phyloP scores from a whole-genome alignment of 2,797 vertebrate genomes.

The Danio albolineatus region DNA sequence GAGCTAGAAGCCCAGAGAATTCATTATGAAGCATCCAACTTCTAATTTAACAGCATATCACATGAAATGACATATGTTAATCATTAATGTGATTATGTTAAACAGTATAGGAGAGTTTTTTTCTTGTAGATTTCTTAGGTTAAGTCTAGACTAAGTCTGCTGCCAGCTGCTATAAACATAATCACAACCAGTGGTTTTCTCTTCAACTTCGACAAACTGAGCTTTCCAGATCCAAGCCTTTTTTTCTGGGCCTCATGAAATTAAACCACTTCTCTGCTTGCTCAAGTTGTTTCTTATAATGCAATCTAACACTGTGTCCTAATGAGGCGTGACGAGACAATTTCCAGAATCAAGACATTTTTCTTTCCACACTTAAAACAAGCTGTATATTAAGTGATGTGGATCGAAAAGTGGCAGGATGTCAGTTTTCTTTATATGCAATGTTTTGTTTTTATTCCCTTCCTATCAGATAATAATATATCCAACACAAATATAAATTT shows the following conservation, averaged over 20 bases:
- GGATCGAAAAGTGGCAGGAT: neutral
- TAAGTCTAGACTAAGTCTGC: conserved; percentile 6
- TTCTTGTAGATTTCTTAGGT: conserved; percentile 3
- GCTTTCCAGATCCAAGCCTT: neutral
- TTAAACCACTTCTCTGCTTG: neutral
- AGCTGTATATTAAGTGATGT: neutral
- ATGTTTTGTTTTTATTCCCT: neutral
- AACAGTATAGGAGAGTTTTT: neutral
- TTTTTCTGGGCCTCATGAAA: neutral
- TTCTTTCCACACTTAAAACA: neutral
- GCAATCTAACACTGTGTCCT: neutral
- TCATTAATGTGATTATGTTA: neutral
- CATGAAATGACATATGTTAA: neutral
- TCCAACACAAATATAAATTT: neutral
- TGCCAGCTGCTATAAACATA: conserved; percentile 16
- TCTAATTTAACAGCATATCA: neutral
- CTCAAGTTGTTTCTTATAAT: neutral
- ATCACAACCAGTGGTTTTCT: conserved; percentile 27
- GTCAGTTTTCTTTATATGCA: no score
- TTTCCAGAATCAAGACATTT: neutral
- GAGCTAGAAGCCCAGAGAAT: neutral
- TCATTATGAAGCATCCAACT: neutral
- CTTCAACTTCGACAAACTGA: neutral
- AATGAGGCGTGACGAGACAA: neutral
- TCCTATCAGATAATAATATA: neutral